Base-by-base conservation (phyloP, 2,797 vertebrate species). In the Rhinella marina region DNA sequence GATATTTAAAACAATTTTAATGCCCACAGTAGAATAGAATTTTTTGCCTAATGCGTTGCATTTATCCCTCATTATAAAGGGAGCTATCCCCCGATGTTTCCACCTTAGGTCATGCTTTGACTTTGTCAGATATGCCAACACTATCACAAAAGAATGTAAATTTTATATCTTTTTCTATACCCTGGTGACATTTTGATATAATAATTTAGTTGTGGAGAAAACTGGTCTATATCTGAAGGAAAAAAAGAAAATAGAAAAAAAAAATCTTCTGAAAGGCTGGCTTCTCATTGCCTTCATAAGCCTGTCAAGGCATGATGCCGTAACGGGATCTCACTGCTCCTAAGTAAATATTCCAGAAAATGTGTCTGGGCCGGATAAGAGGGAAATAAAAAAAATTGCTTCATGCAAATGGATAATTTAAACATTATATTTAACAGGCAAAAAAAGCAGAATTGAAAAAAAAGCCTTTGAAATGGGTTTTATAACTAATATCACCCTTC, bases 251-350 rank as follows among this genome's bases (percentile, higher is more conserved):
- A 85, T 75, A 62, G 21, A 75, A 84, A 84, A 84, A 41, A 41
- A 41, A 90, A 78, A 7, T 1, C 0, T 84, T 89, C 62, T 90
- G 86, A 75, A 80, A 17, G 70, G 19, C 21, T 77, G 73, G 23
- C 25, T 0, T 88, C 2, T 86, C 80, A 79, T 14, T 66, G 68
- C 57, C 90, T 90, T 88, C 83, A 68, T 89, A 83, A 89, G 6
- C 29, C 54, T 81, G 23, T 86, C 88, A 89, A 61, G 85, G 85
- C 54, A 23, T 84, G 85, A 91, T 87, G 81, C 27, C 73, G 85
- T 81, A 82, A 66, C 90, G 77, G 41, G 27, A 72, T 68, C 73
- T 84, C 0, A 0, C 11, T 81, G 21, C 0, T 0, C 32, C 62
- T 10, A 29, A 23, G 77, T 13, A 90, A 91, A 90, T 21, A 81